phyloP scores from a whole-genome alignment of 2,113 vertebrate species.

The Campylomormyrus numenius region DNA sequence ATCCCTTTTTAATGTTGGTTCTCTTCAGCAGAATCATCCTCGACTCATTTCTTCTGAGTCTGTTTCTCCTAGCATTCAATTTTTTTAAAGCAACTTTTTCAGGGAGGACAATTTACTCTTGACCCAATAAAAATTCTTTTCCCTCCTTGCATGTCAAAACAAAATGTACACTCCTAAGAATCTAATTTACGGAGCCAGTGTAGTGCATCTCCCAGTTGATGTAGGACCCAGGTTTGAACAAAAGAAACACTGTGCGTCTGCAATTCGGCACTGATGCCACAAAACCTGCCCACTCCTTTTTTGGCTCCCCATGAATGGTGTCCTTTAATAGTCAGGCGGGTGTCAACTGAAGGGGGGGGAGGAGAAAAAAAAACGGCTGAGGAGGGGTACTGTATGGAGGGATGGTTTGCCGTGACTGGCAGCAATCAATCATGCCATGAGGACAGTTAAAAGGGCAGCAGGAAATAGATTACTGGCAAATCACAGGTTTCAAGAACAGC shows the following conservation, averaged over 20 bases:
- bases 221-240: conserved; percentile 66
- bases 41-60: conserved; percentile 19
- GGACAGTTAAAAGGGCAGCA: conserved; percentile 57
- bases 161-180: conserved; percentile 37
- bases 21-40: conserved; percentile 1
- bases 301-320: conserved; percentile 82
- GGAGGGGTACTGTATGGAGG: conserved; percentile 64
- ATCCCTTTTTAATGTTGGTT: not conserved
- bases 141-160: conserved; percentile 21
- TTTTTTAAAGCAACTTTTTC: conserved; percentile 15
- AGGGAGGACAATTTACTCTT: conserved; percentile 37
- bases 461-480: conserved; percentile 49
- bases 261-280: conserved; percentile 77
- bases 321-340: conserved; percentile 80
- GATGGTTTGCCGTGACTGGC: conserved; percentile 81
- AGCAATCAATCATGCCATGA: conserved; percentile 83
- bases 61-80: conserved; percentile 28
- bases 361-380: conserved; percentile 48
- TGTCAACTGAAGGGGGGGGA: conserved; percentile 54
- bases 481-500: conserved; percentile 39
- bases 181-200: conserved; percentile 37
- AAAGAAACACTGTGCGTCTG: conserved; percentile 80
- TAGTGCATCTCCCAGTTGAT: conserved; percentile 55
- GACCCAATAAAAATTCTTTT: conserved; percentile 27
- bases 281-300: conserved; percentile 69